Base-by-base conservation (phyloP, 2,888 invertebrate species). In the Fragum fragum region DNA sequence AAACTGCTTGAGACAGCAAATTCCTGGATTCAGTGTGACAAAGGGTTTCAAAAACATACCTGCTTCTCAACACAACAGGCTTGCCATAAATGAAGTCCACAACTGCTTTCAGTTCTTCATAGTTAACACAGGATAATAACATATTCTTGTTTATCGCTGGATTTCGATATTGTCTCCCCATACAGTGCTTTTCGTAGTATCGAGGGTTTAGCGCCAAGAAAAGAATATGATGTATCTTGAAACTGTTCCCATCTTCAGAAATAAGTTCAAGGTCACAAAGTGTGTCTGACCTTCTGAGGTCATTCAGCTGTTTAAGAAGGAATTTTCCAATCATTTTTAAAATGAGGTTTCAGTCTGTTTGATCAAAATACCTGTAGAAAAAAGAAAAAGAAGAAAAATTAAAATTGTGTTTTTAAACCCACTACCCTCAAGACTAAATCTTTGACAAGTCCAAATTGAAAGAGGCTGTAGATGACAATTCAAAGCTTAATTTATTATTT, bases 241-340 rank as follows among this genome's bases (percentile, higher is more conserved):
- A 74, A 26, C 39, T 74, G 42, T 32, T 47, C 7, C 83, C 76
- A 73, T 87, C 87, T 0, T 61, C 53, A 14, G 87, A 75, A 16
- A 87, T 61, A 0, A 89, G 83, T 71, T 85, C 82, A 21, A 89
- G 83, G 73, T 89, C 89, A 80, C 89, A 89, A 11, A 81, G 61
- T 9, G 73, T 66, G 29, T 75, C 63, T 39, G 79, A 66, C 28
- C 39, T 28, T 28, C 82, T 70, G 73, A 89, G 68, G 21, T 76
- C 52, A 36, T 80, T 84, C 23, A 88, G 69, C 73, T 79, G 76
- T 47, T 42, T 66, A 16, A 79, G 47, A 5, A 82, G 59, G 52
- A 69, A 70, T 7, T 76, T 11, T 2, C 73, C 75, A 39, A 82
- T 42, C 82, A 82, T 82, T 47, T 47, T 47, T 5, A 47, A 47